phyloP scores from a whole-genome alignment of 2,113 vertebrate genomes.

The Cygnus atratus region DNA sequence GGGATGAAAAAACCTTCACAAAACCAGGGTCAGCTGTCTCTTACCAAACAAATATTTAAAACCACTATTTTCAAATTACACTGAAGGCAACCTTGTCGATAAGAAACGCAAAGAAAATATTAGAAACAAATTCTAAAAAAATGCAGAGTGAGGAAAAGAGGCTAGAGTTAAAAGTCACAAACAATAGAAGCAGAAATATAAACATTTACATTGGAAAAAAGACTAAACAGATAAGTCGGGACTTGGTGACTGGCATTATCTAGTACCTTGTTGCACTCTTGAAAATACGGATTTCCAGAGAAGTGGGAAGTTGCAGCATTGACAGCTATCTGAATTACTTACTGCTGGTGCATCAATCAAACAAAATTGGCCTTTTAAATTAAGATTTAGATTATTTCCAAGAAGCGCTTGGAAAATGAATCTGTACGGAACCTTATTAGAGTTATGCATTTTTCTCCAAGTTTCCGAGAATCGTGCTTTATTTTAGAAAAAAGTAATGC shows the following conservation, averaged over 20 bases:
- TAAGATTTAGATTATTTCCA: background rate
- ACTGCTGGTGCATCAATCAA: background rate
- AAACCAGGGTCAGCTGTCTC: background rate
- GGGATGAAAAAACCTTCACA: background rate
- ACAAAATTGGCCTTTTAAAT: slow-evolving; percentile 6
- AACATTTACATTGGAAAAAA: slow-evolving; percentile 73
- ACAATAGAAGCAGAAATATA: slow-evolving; percentile 70
- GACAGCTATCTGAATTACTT: background rate
- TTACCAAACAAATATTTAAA: background rate
- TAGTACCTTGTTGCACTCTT: slow-evolving; percentile 51
- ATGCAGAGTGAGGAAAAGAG: slow-evolving; percentile 18
- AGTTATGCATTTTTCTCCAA: background rate
- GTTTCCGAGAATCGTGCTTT: background rate
- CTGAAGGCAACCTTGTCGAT: background rate
- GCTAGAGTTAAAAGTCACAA: slow-evolving; percentile 51
- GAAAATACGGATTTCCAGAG: slow-evolving; percentile 56
- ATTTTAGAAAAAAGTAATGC: background rate
- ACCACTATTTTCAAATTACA: background rate
- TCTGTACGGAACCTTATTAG: background rate
- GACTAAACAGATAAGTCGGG: slow-evolving; percentile 79
- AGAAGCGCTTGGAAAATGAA: background rate
- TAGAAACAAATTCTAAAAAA: background rate
- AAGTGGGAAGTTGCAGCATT: background rate
- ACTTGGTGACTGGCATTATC: slow-evolving; percentile 66
- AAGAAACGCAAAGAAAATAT: background rate